These are phyloP conservation scores for Diarsia brunnea DNA, from an alignment of 2,888 invertebrate species.

Conservation along the genomic window DNA sequence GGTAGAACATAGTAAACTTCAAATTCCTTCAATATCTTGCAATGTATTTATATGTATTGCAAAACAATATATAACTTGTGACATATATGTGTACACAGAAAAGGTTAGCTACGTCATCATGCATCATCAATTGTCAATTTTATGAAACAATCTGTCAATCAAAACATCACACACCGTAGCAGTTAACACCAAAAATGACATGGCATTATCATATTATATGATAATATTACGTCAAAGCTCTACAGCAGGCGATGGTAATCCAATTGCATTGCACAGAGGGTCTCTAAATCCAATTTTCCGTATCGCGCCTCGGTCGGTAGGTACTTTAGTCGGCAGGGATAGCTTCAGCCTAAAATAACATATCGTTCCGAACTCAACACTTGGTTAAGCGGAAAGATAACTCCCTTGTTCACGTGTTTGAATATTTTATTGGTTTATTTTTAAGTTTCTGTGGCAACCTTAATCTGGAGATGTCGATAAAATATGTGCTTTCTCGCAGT, in stretches of 20 bases:
- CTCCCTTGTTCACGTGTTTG: constrained; percentile 34
- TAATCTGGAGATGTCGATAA: constrained; percentile 1
- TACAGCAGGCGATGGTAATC: constrained; percentile 59
- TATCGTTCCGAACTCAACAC: constrained; percentile 58
- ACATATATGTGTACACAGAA: no score
- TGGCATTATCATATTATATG: constrained; percentile 46
- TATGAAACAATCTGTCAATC: not conserved
- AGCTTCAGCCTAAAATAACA: constrained; percentile 64
- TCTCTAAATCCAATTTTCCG: constrained; percentile 69
- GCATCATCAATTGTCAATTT: not conserved
- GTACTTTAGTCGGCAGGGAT: constrained; percentile 43
- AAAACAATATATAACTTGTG: no score
- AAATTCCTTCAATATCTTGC: not conserved
- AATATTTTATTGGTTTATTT: constrained; percentile 52
- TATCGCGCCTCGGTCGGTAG: constrained; percentile 60
- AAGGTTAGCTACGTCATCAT: not conserved
- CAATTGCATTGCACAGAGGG: constrained; percentile 67
- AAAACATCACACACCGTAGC: not conserved
- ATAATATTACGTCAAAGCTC: constrained; percentile 56
- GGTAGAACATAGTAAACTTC: not conserved
- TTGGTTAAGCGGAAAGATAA: constrained; percentile 59
- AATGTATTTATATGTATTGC: no score
- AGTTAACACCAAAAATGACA: constrained; percentile 37
- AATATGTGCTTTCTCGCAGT: not conserved
- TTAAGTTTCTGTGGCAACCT: constrained; percentile 23